Evolutionary conservation across 2,888 invertebrate species (phyloP).

Genomic region (Andrena bicolor): DNA sequence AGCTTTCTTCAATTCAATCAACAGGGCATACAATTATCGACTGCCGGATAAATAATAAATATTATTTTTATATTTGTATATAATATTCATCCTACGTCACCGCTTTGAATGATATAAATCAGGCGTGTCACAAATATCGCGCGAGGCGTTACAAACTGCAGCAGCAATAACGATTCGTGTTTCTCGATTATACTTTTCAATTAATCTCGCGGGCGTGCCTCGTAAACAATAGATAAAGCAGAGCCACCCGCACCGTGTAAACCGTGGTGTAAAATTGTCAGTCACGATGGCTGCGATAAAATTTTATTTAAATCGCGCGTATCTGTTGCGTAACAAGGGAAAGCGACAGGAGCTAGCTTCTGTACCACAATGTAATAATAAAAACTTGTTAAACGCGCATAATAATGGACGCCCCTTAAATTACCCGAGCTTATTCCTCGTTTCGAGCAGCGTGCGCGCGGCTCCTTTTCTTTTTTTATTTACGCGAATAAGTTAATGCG

Average conservation of each 20-base stretch:
- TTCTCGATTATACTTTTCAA: constrained; percentile 16
- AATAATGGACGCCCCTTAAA: not conserved
- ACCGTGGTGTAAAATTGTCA: not conserved
- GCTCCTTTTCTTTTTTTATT: constrained; percentile 2
- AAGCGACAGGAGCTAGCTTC: not conserved
- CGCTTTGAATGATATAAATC: not conserved
- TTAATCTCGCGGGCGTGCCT: not conserved
- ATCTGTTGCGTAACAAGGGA: not conserved
- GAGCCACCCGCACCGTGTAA: not conserved
- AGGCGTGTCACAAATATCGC: not conserved
- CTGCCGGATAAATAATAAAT: not conserved
- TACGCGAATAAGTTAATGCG: not conserved
- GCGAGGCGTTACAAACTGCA: not conserved
- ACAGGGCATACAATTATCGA: not conserved
- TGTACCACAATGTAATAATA: not conserved
- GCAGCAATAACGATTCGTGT: not conserved
- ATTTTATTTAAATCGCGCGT: not conserved
- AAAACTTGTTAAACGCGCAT: not conserved
- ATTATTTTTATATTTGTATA: too few relatives aligned
- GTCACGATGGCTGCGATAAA: not conserved
- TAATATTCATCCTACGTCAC: not conserved
- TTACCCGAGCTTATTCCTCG: too few relatives aligned
- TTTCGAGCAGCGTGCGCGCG: not conserved
- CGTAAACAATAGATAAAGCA: not conserved
- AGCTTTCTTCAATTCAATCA: too few relatives aligned